A percentile compares a stretch with the other conserved stretches of the same genome.
These are phyloP conservation scores for Pica pica DNA, from an alignment of 2,113 vertebrate species.

Conservation along the genomic window DNA sequence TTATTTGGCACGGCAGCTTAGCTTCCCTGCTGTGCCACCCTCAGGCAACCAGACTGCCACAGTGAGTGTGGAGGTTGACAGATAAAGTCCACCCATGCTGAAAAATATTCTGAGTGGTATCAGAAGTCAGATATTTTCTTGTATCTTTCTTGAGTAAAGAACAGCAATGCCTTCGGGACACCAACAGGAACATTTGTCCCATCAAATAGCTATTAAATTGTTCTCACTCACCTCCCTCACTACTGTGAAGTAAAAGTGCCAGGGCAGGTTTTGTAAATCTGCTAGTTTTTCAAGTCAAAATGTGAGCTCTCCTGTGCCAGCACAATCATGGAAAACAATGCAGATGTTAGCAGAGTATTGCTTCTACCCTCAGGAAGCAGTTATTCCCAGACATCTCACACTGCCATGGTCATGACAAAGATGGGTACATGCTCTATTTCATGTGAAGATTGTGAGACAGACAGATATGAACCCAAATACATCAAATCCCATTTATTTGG, in stretches of 20 bases:
- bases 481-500: neutral
- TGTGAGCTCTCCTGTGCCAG: neutral
- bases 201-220: neutral
- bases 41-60: neutral
- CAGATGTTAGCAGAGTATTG: neutral
- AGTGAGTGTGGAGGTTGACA: neutral
- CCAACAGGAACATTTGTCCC: neutral
- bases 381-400: neutral
- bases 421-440: neutral
- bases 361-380: neutral
- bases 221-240: neutral
- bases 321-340: neutral
- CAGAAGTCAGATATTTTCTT: neutral
- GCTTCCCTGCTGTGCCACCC: neutral
- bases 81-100: neutral
- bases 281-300: neutral
- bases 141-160: neutral
- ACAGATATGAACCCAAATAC: neutral
- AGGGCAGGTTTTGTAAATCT: neutral
- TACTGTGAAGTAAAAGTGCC: neutral
- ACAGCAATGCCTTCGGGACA: neutral
- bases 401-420: neutral
- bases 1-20: neutral
- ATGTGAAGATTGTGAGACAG: neutral
- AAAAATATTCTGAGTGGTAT: neutral